Base-by-base conservation (phyloP, 2,888 invertebrate genomes). In the Lithophane leautieri region DNA sequence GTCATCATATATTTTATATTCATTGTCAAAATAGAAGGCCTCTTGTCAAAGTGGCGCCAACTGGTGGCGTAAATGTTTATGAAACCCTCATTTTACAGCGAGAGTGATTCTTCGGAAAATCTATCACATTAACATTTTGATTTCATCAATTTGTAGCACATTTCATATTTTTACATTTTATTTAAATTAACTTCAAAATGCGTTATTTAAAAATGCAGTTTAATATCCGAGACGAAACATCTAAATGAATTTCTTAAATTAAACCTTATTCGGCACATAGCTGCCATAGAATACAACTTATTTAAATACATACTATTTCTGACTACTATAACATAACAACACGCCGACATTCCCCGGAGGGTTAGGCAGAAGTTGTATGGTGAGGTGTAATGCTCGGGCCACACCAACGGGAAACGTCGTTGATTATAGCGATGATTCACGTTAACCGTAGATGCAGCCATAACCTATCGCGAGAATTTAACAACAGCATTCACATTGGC, bases 81-180 rank as follows among this genome's bases (percentile, higher is more conserved):
- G 34, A 34, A 34, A 34, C 34, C 34, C 34, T 34, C 34, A 34
- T 34, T 34, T 34, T 34, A 34, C 34, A 34, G 34, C 4, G 34
- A 1, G 16, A 42, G 28, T n/a, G 78, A 67, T 44, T 47, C 40
- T 56, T 78, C 28, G 47, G 16, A 61, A 42, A 73, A 61, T 78
- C 34, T 8, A 12, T 50, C 4, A 28, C 16, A 34, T 16, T 16
- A 22, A 28, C 11, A 28, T 22, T 28, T 40, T 25, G 0, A 60
- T 28, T 58, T 22, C 14, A 60, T 16, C 11, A 22, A 60, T n/a
- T 28, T 50, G 22, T 34, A 66, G 34, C 22, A 60, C 19, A 19
- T 25, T 19, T 62, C 1, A 28, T 47, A 19, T 67, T 11, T 25
- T 61, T 12, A 19, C 0, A 40, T n/a, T 40, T 61, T 12, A 2